phyloP scores from a whole-genome alignment of 2,113 vertebrate species.

The Brachionichthys hirsutus region DNA sequence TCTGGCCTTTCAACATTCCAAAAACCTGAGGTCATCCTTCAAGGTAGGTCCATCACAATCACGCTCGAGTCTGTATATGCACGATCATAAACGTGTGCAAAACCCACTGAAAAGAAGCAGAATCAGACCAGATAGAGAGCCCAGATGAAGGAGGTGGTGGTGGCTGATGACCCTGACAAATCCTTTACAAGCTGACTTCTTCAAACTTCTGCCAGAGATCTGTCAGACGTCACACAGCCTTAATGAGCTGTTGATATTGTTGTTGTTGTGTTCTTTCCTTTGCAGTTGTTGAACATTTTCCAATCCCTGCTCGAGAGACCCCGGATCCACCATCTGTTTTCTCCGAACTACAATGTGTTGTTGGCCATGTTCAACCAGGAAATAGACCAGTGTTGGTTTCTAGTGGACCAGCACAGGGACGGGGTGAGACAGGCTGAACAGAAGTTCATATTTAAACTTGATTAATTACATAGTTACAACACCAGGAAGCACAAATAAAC shows the following conservation, averaged over 20 bases:
- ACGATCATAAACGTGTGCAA: too few species aligned
- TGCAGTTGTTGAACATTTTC: conserved; percentile 76
- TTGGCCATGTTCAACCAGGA: conserved; percentile 77
- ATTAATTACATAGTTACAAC: too few species aligned
- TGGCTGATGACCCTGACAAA: too few species aligned
- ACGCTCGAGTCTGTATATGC: too few species aligned
- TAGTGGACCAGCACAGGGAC: conserved; percentile 76
- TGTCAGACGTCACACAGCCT: neutral
- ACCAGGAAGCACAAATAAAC: too few species aligned
- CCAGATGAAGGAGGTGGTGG: too few species aligned
- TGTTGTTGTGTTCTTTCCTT: conserved; percentile 9
- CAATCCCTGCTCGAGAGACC: conserved; percentile 75
- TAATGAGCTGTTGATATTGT: neutral
- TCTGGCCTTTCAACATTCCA: conserved; percentile 80
- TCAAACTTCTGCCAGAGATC: too few species aligned
- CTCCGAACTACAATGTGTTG: conserved; percentile 72
- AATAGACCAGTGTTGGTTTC: conserved; percentile 72
- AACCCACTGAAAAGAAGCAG: too few species aligned
- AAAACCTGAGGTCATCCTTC: conserved; percentile 76
- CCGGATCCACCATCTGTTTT: conserved; percentile 70
- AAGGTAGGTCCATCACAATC: conserved; percentile 69
- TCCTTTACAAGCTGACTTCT: too few species aligned
- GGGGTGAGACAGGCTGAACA: conserved; percentile 47
- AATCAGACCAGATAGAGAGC: too few species aligned
- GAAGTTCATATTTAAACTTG: neutral